Conservation (phyloP, 2,888 invertebrate species). For the Endotricha flammealis region DNA sequence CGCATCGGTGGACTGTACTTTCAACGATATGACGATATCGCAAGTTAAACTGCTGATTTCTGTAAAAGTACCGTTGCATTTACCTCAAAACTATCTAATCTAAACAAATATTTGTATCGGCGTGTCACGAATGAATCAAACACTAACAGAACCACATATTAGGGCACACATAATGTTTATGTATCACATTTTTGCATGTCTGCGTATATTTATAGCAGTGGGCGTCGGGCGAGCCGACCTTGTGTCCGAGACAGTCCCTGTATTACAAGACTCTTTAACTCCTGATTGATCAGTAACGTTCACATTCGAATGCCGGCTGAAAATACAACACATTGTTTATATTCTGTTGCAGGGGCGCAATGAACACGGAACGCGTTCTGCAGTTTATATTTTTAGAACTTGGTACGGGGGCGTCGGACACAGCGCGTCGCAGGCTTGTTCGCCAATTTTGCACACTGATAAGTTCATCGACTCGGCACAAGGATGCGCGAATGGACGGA, state of each 20-base stretch:
- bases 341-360: constrained; percentile 18
- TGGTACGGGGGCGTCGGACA: constrained; percentile 39
- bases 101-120: not conserved
- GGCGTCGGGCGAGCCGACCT: constrained; percentile 67
- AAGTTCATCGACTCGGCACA: constrained; percentile 67
- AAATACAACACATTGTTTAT: not conserved
- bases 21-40: no score
- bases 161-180: constrained; percentile 58
- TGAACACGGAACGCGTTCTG: constrained; percentile 21
- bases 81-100: no score
- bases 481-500: constrained; percentile 47
- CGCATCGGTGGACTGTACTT: no score
- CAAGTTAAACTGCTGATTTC: no score
- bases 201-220: constrained; percentile 70
- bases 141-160: constrained; percentile 37
- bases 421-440: constrained; percentile 51
- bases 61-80: no score
- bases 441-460: constrained; percentile 72
- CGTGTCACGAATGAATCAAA: constrained; percentile 14
- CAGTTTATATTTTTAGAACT: constrained; percentile 8
- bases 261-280: constrained; percentile 32
- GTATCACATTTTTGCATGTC: constrained; percentile 70
- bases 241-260: constrained; percentile 58
- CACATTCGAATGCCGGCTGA: constrained; percentile 26
- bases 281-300: constrained; percentile 9